Base-by-base conservation (phyloP, 1,140 invertebrate species). In the Brachionus sp. region DNA sequence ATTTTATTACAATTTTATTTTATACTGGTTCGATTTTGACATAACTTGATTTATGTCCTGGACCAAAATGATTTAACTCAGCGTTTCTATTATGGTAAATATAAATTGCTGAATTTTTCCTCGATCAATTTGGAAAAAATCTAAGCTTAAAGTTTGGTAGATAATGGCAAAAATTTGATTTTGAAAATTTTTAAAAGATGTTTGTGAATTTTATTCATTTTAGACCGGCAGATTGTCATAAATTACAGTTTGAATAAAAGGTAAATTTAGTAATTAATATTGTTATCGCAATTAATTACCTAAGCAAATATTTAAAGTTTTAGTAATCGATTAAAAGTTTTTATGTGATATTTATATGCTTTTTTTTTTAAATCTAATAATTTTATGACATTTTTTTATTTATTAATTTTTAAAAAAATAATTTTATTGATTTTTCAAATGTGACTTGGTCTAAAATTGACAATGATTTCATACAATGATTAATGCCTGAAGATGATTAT, bases 1-100 rank as follows among this genome's bases (percentile, higher is more conserved):
- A 57, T 57, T 57, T 57, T 57, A 57, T 57, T 57, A 57, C 50
- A 57, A 57, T 57, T 57, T 57, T 57, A 42, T 42, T 42, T 42
- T 42, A 19, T 57, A 23, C 19, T 57, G 16, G 16, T 19, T 57
- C 50, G 16, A 57, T 57, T 29, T 57, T 57, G 50, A 57, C 50
- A 57, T 57, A 57, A 57, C 50, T 57, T 57, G 50, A 57, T 57
- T 19, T 57, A 57, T 57, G 50, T 19, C 50, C 50, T 57, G 19
- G 50, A 57, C 16, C 50, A 57, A 16, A 25, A n/a, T 57, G 50
- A 16, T 57, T 19, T 50, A 5, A 50, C 19, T 7, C 16, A 57
- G 50, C 50, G 50, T 57, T n/a, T n/a, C 50, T 57, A 57, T n/a
- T n/a, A n/a, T n/a, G n/a, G n/a, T n/a, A n/a, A n/a, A n/a, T n/a